Base-by-base conservation (phyloP, 2,113 vertebrate species). In the Potamarius usumacintae region DNA sequence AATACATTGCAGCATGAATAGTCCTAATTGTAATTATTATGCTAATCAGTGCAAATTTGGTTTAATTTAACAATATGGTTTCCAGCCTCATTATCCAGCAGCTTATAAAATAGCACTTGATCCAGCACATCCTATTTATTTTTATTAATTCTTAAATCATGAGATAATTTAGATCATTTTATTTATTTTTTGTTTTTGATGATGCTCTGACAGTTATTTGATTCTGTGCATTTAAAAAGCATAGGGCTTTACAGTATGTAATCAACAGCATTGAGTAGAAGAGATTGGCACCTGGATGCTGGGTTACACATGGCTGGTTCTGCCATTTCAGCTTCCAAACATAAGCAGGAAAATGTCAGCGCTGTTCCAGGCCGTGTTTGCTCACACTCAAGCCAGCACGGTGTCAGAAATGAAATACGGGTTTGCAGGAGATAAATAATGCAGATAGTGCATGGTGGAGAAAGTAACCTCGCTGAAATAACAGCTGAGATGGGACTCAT, bases 391-490 rank as follows among this genome's bases (percentile, higher is more conserved):
- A 74, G 69, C 55, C 50, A 20, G 20, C 18, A 27, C 48, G 12
- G 81, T 77, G 69, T 77, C 86, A 65, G 60, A 77, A 83, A 83
- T 77, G 58, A 87, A 83, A 83, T 65, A 60, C 14, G n/a, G 48
- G 57, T 27, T 76, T 55, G 86, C 82, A 84, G 60, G 30, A 69
- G 82, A 88, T 88, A 57, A 88, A 88, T 88, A 84, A 84, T 88
- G 72, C 82, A 88, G 60, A 69, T 57, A 57, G 72, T 10, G 12
- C 60, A 58, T 10, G n/a, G 15, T 58, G 4, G 53, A 63, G 74
- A 78, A 55, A 53, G 60, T 65, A 78, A 27, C 72, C n/a, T 30
- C 58, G 52, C 60, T 58, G 17, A 69, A 83, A 79, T 57, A 88
- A 84, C n/a, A n/a, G 53, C 57, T 60, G 71, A 57, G 50, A 55